These are phyloP conservation scores for Microctonus brassicae DNA, from an alignment of 2,888 invertebrate species.

Conservation along the genomic window DNA sequence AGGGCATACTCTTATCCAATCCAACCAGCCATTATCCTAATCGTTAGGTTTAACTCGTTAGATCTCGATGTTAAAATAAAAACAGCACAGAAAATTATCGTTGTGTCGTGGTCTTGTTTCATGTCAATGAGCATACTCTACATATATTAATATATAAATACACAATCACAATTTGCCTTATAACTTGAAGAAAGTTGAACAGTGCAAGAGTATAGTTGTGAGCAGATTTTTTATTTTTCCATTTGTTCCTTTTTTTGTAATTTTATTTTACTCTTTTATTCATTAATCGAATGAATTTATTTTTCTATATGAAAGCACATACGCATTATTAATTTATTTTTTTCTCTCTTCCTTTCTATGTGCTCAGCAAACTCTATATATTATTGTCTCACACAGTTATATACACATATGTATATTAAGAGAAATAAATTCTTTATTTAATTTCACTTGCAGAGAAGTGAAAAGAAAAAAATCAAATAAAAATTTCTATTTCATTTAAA, in stretches of 20 bases:
- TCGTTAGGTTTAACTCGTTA: constrained; percentile 38
- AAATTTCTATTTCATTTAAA: no score
- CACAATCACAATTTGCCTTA: neutral
- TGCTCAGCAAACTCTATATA: neutral
- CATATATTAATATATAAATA: neutral
- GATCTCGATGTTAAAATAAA: constrained; percentile 35
- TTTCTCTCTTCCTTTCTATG: neutral
- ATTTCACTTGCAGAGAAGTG: no score
- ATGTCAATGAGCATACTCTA: neutral
- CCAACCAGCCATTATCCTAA: constrained; percentile 39
- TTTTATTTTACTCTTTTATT: no score
- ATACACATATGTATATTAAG: no score
- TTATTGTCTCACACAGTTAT: no score
- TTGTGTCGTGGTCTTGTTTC: neutral
- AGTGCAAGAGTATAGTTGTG: constrained; percentile 40
- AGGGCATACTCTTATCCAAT: constrained; percentile 36
- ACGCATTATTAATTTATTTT: neutral
- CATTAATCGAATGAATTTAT: neutral
- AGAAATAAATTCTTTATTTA: no score
- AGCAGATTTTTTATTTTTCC: constrained; percentile 32
- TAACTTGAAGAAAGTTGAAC: constrained; percentile 41
- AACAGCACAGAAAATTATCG: constrained; percentile 17
- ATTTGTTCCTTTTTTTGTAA: neutral
- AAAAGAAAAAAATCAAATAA: no score
- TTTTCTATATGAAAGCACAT: neutral